These are phyloP conservation scores for Trematomus loennbergii DNA, from an alignment of 2,113 vertebrate genomes.

Conservation along the genomic window DNA sequence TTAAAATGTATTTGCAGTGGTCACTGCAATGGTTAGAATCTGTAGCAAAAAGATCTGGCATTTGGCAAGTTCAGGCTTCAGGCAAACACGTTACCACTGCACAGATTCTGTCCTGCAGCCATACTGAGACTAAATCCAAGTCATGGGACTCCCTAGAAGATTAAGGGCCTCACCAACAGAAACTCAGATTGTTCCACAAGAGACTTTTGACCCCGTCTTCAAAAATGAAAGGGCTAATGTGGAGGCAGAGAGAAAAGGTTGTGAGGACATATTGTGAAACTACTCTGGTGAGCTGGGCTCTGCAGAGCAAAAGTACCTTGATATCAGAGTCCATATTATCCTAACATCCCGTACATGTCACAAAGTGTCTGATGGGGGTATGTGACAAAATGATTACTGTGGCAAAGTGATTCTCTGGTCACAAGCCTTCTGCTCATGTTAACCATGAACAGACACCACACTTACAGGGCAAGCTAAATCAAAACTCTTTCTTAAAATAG, in stretches of 20 bases:
- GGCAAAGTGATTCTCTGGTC: slow-evolving; percentile 35
- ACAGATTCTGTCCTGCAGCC: slow-evolving; percentile 46
- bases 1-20: neutral
- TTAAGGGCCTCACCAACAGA: slow-evolving; percentile 74
- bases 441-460: neutral
- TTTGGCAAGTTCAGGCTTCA: slow-evolving; percentile 9
- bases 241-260: slow-evolving; percentile 21
- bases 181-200: slow-evolving; percentile 71
- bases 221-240: slow-evolving; percentile 43
- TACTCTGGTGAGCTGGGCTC: neutral
- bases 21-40: neutral
- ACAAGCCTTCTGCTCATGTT: slow-evolving; percentile 17
- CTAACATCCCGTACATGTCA: neutral
- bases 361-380: neutral
- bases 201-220: slow-evolving; percentile 19
- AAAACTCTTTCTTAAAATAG: neutral
- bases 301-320: neutral
- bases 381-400: neutral
- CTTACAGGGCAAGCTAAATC: neutral
- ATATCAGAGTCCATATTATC: neutral
- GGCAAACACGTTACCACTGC: slow-evolving; percentile 11
- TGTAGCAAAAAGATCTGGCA: neutral
- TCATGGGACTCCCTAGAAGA: slow-evolving; percentile 81
- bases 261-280: neutral
- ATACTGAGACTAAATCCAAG: slow-evolving; percentile 75